A percentile compares a stretch with the other conserved stretches of the same genome.
Evolutionary conservation across 2,888 invertebrate species (phyloP).

Genomic region (Caenorhabditis plicata): DNA sequence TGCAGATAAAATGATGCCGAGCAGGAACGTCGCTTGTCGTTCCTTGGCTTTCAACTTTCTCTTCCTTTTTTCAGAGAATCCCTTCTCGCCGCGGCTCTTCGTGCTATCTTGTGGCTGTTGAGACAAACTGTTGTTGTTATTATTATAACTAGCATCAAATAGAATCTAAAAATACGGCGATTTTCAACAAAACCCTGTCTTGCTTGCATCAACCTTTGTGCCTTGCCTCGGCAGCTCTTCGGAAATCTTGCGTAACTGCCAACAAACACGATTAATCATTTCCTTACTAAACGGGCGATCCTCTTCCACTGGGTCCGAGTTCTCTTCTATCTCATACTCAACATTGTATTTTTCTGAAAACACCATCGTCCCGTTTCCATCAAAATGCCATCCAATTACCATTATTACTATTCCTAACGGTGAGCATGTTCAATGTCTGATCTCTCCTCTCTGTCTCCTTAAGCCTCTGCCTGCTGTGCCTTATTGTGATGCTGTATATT

Average conservation of each 20-base stretch:
- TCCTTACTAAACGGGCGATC: constrained; percentile 12
- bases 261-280: constrained; percentile 40
- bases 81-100: constrained; percentile 25
- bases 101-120: constrained; percentile 12
- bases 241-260: constrained; percentile 39
- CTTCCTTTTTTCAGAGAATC: constrained; percentile 35
- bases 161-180: constrained; percentile 12
- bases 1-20: constrained; percentile 96
- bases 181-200: background rate
- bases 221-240: constrained; percentile 36
- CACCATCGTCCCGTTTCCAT: background rate
- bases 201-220: constrained; percentile 18
- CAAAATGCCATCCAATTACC: constrained; percentile 6
- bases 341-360: constrained; percentile 14
- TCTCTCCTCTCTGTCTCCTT: constrained; percentile 62
- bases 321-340: constrained; percentile 47
- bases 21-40: constrained; percentile 89
- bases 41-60: constrained; percentile 70
- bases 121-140: too few relatives aligned
- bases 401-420: constrained; percentile 22
- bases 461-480: constrained; percentile 59
- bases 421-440: constrained; percentile 52
- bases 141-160: constrained; percentile 23
- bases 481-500: constrained; percentile 62
- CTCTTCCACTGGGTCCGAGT: constrained; percentile 46